A percentile compares a stretch with the other conserved stretches of the same genome.
Evolutionary conservation across 2,113 vertebrate species (phyloP).

Genomic region (Oreocharis arfaki): DNA sequence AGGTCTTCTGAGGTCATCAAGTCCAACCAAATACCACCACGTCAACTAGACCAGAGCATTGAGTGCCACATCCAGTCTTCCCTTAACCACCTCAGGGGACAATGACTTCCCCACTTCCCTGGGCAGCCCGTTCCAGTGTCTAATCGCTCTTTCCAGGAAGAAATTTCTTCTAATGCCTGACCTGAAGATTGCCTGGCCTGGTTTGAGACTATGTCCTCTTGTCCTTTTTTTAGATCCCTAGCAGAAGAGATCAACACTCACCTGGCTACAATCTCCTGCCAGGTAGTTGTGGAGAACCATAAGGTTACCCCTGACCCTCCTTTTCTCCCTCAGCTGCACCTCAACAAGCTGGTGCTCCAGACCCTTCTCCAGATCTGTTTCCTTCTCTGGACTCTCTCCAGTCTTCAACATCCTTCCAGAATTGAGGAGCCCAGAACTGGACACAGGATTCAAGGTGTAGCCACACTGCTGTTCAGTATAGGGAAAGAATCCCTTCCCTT

Average conservation of each 20-base stretch:
- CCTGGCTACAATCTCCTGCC: no score
- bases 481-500: not conserved
- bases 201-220: not conserved
- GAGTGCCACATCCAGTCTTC: not conserved
- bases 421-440: not conserved
- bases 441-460: not conserved
- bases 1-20: not conserved
- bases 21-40: not conserved
- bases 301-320: not conserved
- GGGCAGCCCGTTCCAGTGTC: not conserved
- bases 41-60: not conserved
- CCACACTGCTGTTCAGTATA: no score
- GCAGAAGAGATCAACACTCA: not conserved
- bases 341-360: not conserved
- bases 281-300: no score
- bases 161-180: not conserved
- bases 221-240: not conserved
- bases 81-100: not conserved
- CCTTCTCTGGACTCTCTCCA: not conserved
- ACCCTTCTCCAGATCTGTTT: not conserved
- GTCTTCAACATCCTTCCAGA: not conserved
- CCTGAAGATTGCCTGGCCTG: rapidly evolving
- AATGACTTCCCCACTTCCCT: not conserved
- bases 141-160: not conserved
- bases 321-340: not conserved